phyloP scores from a whole-genome alignment of 1,140 invertebrate species.

The Lasioglossum baleicum region DNA sequence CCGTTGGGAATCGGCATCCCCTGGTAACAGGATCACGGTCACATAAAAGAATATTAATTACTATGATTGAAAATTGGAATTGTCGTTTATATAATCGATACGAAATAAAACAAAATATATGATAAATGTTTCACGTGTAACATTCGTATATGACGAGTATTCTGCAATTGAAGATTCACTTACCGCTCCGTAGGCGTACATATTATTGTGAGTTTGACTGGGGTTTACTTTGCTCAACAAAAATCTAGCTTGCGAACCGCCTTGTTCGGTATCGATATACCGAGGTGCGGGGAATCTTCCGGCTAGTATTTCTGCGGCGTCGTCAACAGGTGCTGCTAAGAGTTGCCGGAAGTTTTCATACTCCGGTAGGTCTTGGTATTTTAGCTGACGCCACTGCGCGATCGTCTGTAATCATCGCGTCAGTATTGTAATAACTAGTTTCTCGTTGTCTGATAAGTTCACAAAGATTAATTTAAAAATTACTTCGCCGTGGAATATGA shows the following conservation, averaged over 20 bases:
- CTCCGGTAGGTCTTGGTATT: conserved; percentile 97
- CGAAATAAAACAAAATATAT: conserved; percentile 19
- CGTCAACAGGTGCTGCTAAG: conserved; percentile 96
- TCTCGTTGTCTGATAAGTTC: not conserved
- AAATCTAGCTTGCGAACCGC: conserved; percentile 98
- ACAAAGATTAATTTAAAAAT: not conserved
- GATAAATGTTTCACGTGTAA: conserved; percentile 8
- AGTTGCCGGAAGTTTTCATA: conserved; percentile 99
- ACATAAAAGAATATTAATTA: conserved; percentile 77
- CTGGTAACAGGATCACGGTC: conserved; percentile 76
- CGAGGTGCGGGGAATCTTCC: conserved; percentile 98
- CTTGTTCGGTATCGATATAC: conserved; percentile 99
- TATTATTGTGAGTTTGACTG: conserved; percentile 99
- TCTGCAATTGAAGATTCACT: conserved; percentile 77
- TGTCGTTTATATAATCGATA: conserved; percentile 69
- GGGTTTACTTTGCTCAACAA: conserved; percentile 99
- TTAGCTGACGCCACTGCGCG: conserved; percentile 95
- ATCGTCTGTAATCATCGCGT: conserved; percentile 87
- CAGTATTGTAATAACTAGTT: not conserved
- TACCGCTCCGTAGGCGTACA: conserved; percentile 96
- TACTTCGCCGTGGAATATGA: conserved; percentile 99
- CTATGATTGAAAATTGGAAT: conserved; percentile 64
- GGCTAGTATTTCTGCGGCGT: conserved; percentile 97
- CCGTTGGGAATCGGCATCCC: conserved; percentile 77
- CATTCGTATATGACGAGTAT: not conserved